These are phyloP conservation scores for Acleris cristana DNA, from an alignment of 2,888 invertebrate genomes.

Conservation along the genomic window DNA sequence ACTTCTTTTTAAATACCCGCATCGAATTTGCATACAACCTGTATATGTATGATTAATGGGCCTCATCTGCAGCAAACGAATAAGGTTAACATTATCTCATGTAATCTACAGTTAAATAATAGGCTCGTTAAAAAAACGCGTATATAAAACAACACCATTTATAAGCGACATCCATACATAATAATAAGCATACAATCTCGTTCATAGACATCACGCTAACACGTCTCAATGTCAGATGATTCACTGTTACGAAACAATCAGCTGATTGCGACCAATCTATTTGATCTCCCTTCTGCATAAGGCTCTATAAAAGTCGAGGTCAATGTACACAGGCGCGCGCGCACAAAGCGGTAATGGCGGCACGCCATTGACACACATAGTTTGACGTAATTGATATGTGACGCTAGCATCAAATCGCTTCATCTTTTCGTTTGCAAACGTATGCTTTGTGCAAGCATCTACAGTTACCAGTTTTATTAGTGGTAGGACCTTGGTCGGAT, in stretches of 20 bases:
- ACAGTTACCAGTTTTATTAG: too few relatives aligned
- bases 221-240: slow-evolving; percentile 33
- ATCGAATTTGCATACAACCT: too few relatives aligned
- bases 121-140: not conserved
- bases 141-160: not conserved
- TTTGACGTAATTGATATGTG: slow-evolving; percentile 51
- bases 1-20: too few relatives aligned
- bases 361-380: slow-evolving; percentile 69
- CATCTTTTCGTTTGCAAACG: not conserved
- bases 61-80: too few relatives aligned
- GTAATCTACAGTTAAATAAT: too few relatives aligned
- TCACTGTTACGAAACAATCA: slow-evolving; percentile 33
- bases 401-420: slow-evolving; percentile 8
- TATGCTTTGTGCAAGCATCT: not conserved
- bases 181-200: slow-evolving; percentile 10
- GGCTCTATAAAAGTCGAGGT: slow-evolving; percentile 9
- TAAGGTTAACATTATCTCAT: too few relatives aligned
- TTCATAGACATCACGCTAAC: slow-evolving; percentile 22
- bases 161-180: not conserved
- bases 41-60: too few relatives aligned
- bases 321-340: slow-evolving; percentile 9
- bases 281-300: slow-evolving; percentile 4
- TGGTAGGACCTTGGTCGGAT: too few relatives aligned
- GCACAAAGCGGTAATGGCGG: slow-evolving; percentile 37
- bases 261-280: slow-evolving; percentile 25